Evolutionary conservation across 2,113 vertebrate genomes (phyloP).

Genomic region (Mola mola): DNA sequence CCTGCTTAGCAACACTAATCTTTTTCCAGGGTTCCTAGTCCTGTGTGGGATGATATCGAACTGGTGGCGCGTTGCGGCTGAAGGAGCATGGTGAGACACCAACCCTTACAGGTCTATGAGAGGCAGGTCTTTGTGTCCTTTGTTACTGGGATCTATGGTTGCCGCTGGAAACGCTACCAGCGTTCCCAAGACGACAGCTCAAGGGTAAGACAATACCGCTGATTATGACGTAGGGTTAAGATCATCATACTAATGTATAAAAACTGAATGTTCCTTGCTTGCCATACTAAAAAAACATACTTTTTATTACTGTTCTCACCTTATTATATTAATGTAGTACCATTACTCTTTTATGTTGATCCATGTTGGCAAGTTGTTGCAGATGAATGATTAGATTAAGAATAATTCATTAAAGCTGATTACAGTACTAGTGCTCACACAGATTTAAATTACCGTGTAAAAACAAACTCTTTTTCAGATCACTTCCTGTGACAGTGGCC

Average conservation of each 20-base stretch:
- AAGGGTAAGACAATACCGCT: slow-evolving; percentile 80
- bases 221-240: not conserved
- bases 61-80: slow-evolving; percentile 70
- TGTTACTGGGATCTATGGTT: slow-evolving; percentile 96
- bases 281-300: not conserved
- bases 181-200: slow-evolving; percentile 96
- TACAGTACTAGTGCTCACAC: too few species aligned
- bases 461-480: too few species aligned
- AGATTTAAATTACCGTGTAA: too few species aligned
- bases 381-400: too few species aligned
- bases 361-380: too few species aligned
- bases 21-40: slow-evolving; percentile 75
- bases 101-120: slow-evolving; percentile 98
- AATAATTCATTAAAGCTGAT: too few species aligned
- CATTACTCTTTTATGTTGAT: too few species aligned
- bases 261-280: not conserved
- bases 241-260: not conserved
- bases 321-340: too few species aligned
- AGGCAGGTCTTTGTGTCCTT: slow-evolving; percentile 96
- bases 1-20: slow-evolving; percentile 10
- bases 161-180: slow-evolving; percentile 99
- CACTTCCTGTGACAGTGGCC: too few species aligned
- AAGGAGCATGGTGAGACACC: slow-evolving; percentile 98
- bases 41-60: slow-evolving; percentile 86
- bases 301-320: too few species aligned